phyloP scores from a whole-genome alignment of 2,113 vertebrate species.

The Brachypodius melanocephalos region DNA sequence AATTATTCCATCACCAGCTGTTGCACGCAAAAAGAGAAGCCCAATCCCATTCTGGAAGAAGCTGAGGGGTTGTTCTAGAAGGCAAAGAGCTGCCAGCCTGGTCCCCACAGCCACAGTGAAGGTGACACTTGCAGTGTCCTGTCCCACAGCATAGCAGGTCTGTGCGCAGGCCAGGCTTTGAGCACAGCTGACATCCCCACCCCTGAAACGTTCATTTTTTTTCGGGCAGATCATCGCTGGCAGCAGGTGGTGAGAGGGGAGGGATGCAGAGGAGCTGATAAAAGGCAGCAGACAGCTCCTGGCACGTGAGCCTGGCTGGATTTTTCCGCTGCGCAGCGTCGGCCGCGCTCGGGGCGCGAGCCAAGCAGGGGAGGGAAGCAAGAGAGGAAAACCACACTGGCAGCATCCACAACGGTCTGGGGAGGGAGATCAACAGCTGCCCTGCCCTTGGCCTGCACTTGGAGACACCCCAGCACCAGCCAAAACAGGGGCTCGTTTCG shows the following conservation, averaged over 20 bases:
- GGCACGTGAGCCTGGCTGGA: neutral
- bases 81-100: neutral
- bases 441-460: neutral
- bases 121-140: neutral
- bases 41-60: neutral
- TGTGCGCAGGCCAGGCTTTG: neutral
- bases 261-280: neutral
- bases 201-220: neutral
- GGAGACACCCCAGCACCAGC: neutral
- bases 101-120: neutral
- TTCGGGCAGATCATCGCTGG: neutral
- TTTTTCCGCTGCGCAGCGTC: neutral
- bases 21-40: neutral
- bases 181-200: neutral
- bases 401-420: neutral
- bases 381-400: slow-evolving; percentile 30
- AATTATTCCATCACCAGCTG: neutral
- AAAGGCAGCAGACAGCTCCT: slow-evolving; percentile 13
- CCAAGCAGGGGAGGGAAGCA: neutral
- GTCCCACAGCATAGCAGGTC: neutral
- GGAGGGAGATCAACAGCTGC: neutral
- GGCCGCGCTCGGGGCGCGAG: neutral
- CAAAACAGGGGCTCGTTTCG: neutral
- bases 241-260: neutral
- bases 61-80: neutral